Conservation (phyloP, 2,113 vertebrate genomes). For the Tringa solitaria region DNA sequence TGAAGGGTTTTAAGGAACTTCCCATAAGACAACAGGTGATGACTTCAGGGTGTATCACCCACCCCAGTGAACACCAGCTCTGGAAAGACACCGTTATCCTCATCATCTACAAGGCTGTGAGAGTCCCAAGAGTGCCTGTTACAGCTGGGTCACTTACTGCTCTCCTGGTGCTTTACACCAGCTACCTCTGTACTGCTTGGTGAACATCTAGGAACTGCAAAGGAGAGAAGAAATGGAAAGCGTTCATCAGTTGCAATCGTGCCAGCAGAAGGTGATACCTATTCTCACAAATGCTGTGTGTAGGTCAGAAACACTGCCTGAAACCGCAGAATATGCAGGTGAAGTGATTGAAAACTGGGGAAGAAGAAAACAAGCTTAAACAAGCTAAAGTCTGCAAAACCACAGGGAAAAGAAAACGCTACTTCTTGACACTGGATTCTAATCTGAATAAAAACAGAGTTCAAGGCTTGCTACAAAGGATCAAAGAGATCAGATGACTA, state of each 20-base stretch:
- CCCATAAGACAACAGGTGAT: accelerated
- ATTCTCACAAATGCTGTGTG: neutral
- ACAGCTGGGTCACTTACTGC: neutral
- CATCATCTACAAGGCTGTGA: neutral
- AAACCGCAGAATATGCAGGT: constrained; percentile 7
- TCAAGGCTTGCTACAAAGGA: constrained; percentile 51
- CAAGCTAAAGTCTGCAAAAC: constrained; percentile 35
- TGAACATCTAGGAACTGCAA: neutral
- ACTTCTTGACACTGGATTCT: constrained; percentile 22
- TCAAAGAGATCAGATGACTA: constrained; percentile 58
- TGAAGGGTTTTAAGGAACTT: neutral
- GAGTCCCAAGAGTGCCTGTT: neutral
- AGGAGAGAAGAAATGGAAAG: neutral
- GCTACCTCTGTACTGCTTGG: neutral
- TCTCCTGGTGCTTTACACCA: neutral
- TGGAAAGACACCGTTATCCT: neutral
- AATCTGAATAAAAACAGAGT: constrained; percentile 60
- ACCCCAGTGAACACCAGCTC: neutral
- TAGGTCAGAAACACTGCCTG: neutral
- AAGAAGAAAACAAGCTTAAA: constrained; percentile 21
- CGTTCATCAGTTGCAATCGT: neutral
- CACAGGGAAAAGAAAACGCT: constrained; percentile 5
- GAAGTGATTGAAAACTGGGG: neutral
- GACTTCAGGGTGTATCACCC: neutral
- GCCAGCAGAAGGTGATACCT: neutral